Conservation (phyloP, 2,888 invertebrate species). For the Oeneis ivallda region DNA sequence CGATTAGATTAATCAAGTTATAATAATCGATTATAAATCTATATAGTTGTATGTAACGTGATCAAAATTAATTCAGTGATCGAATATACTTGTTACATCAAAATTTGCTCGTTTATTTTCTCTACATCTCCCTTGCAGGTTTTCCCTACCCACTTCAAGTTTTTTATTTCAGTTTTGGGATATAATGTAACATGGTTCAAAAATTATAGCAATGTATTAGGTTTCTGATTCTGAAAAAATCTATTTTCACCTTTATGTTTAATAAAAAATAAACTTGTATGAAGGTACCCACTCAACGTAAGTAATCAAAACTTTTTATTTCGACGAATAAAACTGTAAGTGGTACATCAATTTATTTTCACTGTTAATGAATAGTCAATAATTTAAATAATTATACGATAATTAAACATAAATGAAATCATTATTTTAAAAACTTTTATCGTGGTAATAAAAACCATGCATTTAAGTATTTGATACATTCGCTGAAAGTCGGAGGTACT, state of each 20-base stretch:
- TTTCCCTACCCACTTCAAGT: too few relatives aligned
- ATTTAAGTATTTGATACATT: too few relatives aligned
- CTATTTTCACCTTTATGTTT: too few relatives aligned
- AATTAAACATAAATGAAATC: too few relatives aligned
- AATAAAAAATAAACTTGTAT: too few relatives aligned
- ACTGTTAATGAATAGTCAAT: background rate
- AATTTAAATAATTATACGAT: background rate
- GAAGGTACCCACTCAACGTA: too few relatives aligned
- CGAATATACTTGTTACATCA: conserved; percentile 82
- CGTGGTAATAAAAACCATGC: background rate
- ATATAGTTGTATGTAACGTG: conserved; percentile 65
- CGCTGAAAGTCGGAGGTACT: background rate
- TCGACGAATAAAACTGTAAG: background rate
- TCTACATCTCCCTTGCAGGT: background rate
- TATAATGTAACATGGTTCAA: too few relatives aligned
- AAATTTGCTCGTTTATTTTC: conserved; percentile 30
- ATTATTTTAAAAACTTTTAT: too few relatives aligned
- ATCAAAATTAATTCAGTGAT: conserved; percentile 74
- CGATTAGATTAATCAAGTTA: conserved; percentile 35
- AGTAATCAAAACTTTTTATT: background rate
- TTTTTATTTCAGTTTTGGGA: too few relatives aligned
- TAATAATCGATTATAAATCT: conserved; percentile 58
- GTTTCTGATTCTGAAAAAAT: too few relatives aligned
- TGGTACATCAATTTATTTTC: background rate
- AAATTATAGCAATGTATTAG: too few relatives aligned